Evolutionary conservation across 1,140 invertebrate species (phyloP).

Genomic region (Psilanteris sp.): DNA sequence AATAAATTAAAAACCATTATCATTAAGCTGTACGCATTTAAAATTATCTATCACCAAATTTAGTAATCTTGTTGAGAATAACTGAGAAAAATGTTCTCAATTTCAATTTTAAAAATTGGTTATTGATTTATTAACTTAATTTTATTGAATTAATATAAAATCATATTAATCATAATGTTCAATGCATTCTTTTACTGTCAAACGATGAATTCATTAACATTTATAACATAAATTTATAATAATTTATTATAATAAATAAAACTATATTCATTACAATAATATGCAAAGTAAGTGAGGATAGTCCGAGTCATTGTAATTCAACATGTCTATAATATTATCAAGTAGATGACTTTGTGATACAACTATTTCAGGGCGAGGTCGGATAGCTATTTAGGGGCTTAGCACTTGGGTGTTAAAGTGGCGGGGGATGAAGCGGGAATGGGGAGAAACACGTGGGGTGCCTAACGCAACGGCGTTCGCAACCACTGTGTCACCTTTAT

Average conservation of each 20-base stretch:
- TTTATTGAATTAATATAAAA: no score
- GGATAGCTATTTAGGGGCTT: slow-evolving; percentile 78
- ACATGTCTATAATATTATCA: slow-evolving; percentile 55
- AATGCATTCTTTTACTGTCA: no score
- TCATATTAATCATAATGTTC: no score
- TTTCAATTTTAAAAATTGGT: no score
- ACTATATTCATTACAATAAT: neutral
- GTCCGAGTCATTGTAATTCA: slow-evolving; percentile 56
- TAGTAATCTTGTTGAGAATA: no score
- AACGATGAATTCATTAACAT: neutral
- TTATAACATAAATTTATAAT: no score
- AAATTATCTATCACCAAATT: no score
- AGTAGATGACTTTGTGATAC: slow-evolving; percentile 53
- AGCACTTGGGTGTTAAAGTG: slow-evolving; percentile 69
- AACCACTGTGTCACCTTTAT: slow-evolving; percentile 78
- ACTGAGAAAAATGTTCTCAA: no score
- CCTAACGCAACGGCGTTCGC: slow-evolving; percentile 56
- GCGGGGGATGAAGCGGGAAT: slow-evolving; percentile 45
- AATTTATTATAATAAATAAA: no score
- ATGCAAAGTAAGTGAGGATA: slow-evolving; percentile 25
- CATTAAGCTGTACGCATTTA: no score
- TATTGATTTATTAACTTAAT: no score
- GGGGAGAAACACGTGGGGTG: slow-evolving; percentile 32
- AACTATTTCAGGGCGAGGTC: slow-evolving; percentile 58
- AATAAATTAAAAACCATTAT: no score